Percentiles rank a stretch among this genome's conserved stretches.
phyloP scores from a whole-genome alignment of 2,888 invertebrate species.

The Ellobium chinense region DNA sequence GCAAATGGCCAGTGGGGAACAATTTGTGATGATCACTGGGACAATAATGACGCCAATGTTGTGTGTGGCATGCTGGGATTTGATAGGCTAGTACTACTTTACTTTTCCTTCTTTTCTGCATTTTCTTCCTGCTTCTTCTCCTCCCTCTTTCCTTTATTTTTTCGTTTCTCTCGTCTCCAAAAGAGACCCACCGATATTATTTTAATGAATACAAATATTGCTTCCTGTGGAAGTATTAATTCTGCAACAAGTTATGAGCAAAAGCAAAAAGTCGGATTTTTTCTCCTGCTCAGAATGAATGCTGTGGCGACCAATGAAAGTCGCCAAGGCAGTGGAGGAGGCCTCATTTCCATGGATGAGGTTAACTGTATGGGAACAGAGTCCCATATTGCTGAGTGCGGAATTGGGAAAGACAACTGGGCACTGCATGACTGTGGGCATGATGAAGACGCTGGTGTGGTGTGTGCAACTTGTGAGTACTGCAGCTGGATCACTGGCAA shows the following conservation, averaged over 20 bases:
- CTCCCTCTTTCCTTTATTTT: neutral
- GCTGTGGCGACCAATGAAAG: constrained; percentile 76
- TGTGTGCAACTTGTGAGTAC: no score
- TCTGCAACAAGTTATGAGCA: no score
- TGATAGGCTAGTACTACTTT: constrained; percentile 54
- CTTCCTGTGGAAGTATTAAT: no score
- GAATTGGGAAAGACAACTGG: constrained; percentile 82
- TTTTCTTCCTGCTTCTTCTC: neutral
- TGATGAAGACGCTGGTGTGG: constrained; percentile 85
- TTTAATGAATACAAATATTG: no score
- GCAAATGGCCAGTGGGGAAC: constrained; percentile 88
- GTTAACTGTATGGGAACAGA: constrained; percentile 83
- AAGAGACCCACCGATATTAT: no score
- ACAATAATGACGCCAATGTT: constrained; percentile 72
- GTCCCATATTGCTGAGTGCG: constrained; percentile 82
- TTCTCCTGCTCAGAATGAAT: constrained; percentile 75
- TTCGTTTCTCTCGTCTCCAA: no score
- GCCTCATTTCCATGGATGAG: constrained; percentile 68
- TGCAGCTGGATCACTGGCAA: no score
- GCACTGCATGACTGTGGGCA: constrained; percentile 87
- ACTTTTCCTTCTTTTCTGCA: neutral
- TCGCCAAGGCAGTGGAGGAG: constrained; percentile 51
- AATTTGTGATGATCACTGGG: constrained; percentile 89
- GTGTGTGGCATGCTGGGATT: constrained; percentile 78
- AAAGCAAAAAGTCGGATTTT: no score